These are phyloP conservation scores for Casuarius casuarius DNA, from an alignment of 2,113 vertebrate species.

Conservation along the genomic window DNA sequence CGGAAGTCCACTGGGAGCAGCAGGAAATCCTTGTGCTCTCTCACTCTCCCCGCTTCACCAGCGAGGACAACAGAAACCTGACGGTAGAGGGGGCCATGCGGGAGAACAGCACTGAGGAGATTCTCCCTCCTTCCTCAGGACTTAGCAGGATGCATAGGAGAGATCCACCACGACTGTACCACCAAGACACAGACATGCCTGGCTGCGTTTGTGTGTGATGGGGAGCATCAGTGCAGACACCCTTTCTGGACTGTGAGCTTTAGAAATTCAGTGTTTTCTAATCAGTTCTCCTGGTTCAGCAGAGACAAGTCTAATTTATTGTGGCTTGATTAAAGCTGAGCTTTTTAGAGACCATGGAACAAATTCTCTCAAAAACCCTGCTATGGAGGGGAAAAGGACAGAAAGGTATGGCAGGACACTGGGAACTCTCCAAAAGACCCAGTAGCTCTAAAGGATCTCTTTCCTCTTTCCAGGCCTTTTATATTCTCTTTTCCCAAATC, in stretches of 20 bases:
- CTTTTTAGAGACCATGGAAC: neutral
- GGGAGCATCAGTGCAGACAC: neutral
- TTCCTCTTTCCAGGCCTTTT: neutral
- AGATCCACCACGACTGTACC: neutral
- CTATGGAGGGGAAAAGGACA: neutral
- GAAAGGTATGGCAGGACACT: neutral
- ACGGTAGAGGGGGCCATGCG: fast-evolving
- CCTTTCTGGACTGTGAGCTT: neutral
- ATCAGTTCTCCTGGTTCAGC: neutral
- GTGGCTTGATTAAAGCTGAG: neutral
- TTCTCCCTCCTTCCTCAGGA: neutral
- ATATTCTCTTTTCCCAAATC: too few relatives aligned
- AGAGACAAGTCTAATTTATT: fast-evolving
- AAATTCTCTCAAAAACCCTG: neutral
- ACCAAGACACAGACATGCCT: fast-evolving
- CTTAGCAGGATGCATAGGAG: fast-evolving
- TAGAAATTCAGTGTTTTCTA: fast-evolving
- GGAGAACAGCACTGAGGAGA: neutral
- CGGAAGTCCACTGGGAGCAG: fast-evolving
- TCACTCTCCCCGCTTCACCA: neutral
- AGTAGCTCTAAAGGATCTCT: neutral
- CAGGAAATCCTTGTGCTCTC: neutral
- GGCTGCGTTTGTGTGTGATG: fast-evolving
- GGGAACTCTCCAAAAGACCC: neutral
- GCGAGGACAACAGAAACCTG: fast-evolving